phyloP scores from a whole-genome alignment of 2,797 vertebrate species.

The Phalanger gymnotis region DNA sequence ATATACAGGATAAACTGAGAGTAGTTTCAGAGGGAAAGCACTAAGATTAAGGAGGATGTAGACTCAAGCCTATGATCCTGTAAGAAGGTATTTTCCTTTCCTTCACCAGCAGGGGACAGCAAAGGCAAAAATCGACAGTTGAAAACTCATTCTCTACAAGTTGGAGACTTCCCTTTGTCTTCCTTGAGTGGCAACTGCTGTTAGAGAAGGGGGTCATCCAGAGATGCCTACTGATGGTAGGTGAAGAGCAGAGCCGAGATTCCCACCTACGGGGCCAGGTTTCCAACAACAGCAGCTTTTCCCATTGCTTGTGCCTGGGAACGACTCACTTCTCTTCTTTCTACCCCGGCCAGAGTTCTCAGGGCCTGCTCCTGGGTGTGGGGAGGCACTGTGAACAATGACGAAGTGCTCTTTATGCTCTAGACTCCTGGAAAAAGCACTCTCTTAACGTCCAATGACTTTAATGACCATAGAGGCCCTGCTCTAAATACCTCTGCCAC shows the following conservation, averaged over 20 bases:
- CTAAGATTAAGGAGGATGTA: not conserved
- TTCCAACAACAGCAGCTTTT: not conserved
- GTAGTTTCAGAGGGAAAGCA: not conserved
- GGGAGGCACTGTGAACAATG: not conserved
- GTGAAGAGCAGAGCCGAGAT: not conserved
- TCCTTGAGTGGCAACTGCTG: not conserved
- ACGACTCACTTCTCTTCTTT: not conserved
- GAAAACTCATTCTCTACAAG: not conserved
- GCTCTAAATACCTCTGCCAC: not conserved
- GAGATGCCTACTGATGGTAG: not conserved
- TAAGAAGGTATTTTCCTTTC: not conserved
- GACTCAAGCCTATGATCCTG: not conserved
- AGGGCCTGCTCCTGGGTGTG: not conserved
- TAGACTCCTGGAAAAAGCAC: too few relatives aligned
- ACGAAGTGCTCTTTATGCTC: not conserved
- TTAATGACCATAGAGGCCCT: not conserved
- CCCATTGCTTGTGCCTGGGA: not conserved
- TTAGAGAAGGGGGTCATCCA: not conserved
- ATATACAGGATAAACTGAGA: not conserved
- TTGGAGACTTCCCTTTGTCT: not conserved
- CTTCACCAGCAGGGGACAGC: not conserved
- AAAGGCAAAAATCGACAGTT: not conserved
- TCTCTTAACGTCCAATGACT: too few relatives aligned
- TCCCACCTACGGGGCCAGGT: not conserved
- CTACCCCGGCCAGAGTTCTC: not conserved